Conservation (phyloP, 1,140 invertebrate genomes). For the Ephestia elutella region DNA sequence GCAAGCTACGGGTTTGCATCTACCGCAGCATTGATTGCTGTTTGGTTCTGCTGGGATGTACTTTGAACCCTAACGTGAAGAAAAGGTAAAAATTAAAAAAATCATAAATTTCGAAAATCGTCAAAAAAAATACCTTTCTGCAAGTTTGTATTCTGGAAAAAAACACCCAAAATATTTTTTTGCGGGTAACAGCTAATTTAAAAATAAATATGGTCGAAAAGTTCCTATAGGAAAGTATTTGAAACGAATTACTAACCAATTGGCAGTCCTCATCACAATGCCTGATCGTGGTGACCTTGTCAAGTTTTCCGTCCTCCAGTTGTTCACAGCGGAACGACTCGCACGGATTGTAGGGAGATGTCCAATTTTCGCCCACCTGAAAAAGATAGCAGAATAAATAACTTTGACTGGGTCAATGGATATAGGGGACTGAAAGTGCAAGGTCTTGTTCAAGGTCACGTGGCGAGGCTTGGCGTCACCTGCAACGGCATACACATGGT, state of each 20-base stretch:
- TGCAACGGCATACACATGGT: no score
- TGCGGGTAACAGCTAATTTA: no score
- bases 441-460: no score
- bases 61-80: conserved; percentile 54
- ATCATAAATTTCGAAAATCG: no score
- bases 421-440: no score
- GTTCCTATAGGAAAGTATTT: no score
- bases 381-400: conserved; percentile 5
- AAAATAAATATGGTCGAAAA: no score
- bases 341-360: conserved; percentile 73
- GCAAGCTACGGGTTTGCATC: conserved; percentile 78
- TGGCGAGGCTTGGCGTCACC: no score
- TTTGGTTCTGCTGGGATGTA: conserved; percentile 48
- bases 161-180: no score
- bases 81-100: background rate
- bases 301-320: conserved; percentile 54
- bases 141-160: no score
- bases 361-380: conserved; percentile 76
- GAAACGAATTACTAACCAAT: conserved; percentile 30
- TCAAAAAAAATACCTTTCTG: no score
- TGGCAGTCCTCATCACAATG: conserved; percentile 55
- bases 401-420: no score
- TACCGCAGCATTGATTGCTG: conserved; percentile 78
- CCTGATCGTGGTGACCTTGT: conserved; percentile 61
- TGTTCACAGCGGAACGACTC: conserved; percentile 70